phyloP scores from a whole-genome alignment of 2,888 invertebrate genomes.

The Sesia apiformis region DNA sequence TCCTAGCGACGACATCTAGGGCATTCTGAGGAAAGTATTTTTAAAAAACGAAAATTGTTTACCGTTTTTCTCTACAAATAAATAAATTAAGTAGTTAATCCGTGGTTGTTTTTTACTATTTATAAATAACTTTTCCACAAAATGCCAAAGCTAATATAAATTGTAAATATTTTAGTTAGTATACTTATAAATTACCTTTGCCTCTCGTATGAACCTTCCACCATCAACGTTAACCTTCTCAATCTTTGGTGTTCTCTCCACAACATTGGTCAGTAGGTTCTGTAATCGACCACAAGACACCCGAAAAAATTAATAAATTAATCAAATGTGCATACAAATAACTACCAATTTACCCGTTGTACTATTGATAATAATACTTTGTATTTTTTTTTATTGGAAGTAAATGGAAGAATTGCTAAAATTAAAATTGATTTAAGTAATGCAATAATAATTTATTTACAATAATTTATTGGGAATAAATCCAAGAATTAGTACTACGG shows the following conservation, averaged over 20 bases:
- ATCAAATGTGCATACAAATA: background rate
- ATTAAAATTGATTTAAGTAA: too few relatives aligned
- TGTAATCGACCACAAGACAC: conserved; percentile 67
- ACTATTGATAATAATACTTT: too few relatives aligned
- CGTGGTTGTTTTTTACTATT: background rate
- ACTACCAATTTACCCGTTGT: too few relatives aligned
- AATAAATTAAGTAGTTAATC: background rate
- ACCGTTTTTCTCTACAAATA: background rate
- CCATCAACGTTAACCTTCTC: conserved; percentile 97
- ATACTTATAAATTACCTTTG: conserved; percentile 84
- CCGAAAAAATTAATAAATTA: conserved; percentile 21
- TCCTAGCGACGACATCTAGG: background rate
- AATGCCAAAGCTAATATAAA: background rate
- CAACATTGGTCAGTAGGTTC: conserved; percentile 93
- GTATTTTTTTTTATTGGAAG: too few relatives aligned
- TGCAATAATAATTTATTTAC: too few relatives aligned
- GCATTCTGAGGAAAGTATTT: background rate
- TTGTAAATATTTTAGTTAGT: background rate
- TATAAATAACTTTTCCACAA: background rate
- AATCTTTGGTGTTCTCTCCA: conserved; percentile 94
- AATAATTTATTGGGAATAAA: too few relatives aligned
- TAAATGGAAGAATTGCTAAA: too few relatives aligned
- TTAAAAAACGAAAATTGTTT: background rate
- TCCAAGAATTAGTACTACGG: too few relatives aligned
- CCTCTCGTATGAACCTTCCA: conserved; percentile 96